phyloP scores from a whole-genome alignment of 1,140 invertebrate genomes.

The Leptinotarsa undecemlineata region DNA sequence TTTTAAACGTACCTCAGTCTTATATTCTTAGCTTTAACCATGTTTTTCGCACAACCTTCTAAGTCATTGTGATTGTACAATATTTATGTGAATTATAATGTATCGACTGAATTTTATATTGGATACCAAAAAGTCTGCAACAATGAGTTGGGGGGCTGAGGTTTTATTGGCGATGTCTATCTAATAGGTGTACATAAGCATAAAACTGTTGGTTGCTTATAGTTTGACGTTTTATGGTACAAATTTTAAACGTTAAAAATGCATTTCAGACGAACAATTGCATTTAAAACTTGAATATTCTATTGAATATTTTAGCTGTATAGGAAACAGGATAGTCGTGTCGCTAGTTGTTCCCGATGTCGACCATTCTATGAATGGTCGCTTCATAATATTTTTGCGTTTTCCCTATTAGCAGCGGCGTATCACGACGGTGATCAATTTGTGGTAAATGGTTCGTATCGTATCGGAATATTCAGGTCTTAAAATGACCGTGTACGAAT shows the following conservation, averaged over 20 bases:
- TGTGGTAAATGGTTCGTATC: too few relatives aligned
- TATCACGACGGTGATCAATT: too few relatives aligned
- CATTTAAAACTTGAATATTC: slow-evolving; percentile 15
- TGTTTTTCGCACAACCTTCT: slow-evolving; percentile 22
- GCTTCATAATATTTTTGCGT: background rate
- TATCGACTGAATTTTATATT: slow-evolving; percentile 33
- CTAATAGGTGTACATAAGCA: slow-evolving; percentile 18
- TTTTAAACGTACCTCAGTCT: slow-evolving; percentile 2
- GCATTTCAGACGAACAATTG: slow-evolving; percentile 14
- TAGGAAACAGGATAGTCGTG: background rate
- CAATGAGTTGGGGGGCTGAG: slow-evolving; percentile 11
- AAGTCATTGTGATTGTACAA: slow-evolving; percentile 27
- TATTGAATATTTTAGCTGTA: slow-evolving; percentile 7
- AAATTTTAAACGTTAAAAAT: slow-evolving; percentile 27
- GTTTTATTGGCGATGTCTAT: slow-evolving; percentile 27
- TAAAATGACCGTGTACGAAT: background rate
- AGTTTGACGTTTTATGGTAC: slow-evolving; percentile 29
- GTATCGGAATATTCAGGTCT: background rate
- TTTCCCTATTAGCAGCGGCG: background rate
- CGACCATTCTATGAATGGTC: background rate
- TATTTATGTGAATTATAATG: slow-evolving; percentile 22
- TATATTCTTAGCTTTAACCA: slow-evolving; percentile 16
- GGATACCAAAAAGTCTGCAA: slow-evolving; percentile 27
- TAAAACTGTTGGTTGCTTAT: slow-evolving; percentile 27
- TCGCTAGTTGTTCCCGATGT: background rate